Evolutionary conservation across 2,113 vertebrate genomes (phyloP).

Genomic region (Erpornis zantholeuca): DNA sequence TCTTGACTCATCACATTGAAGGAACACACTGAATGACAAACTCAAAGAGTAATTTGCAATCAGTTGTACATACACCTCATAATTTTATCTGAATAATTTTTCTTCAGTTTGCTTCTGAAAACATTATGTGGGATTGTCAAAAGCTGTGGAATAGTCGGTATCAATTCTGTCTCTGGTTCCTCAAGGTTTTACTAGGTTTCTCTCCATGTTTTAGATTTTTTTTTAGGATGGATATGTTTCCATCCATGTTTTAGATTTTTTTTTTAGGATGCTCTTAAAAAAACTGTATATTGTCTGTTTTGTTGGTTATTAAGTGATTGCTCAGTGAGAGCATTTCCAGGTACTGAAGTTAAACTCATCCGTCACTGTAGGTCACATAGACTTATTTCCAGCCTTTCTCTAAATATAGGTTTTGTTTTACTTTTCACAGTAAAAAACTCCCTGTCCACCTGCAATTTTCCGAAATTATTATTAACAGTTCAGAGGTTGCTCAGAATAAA

Average conservation of each 20-base stretch:
- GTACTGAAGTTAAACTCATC: neutral
- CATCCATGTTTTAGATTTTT: neutral
- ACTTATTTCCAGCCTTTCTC: neutral
- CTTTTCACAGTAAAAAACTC: neutral
- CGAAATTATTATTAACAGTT: neutral
- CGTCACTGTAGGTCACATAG: neutral
- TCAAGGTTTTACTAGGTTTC: neutral
- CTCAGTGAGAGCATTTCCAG: neutral
- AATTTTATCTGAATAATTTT: neutral
- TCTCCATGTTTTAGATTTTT: neutral
- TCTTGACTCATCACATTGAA: neutral
- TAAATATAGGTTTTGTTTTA: neutral
- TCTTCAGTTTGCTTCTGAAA: neutral
- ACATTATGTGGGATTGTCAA: neutral
- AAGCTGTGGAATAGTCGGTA: neutral
- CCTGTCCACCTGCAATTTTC: neutral
- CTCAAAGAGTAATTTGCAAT: neutral
- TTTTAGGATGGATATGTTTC: neutral
- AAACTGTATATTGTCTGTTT: neutral
- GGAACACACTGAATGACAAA: neutral
- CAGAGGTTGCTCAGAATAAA: neutral
- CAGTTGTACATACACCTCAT: neutral
- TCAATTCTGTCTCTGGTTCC: neutral
- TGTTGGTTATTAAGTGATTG: neutral
- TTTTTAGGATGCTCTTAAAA: neutral